Evolutionary conservation across 2,888 invertebrate genomes (phyloP).

Genomic region (Drosophila leonis): DNA sequence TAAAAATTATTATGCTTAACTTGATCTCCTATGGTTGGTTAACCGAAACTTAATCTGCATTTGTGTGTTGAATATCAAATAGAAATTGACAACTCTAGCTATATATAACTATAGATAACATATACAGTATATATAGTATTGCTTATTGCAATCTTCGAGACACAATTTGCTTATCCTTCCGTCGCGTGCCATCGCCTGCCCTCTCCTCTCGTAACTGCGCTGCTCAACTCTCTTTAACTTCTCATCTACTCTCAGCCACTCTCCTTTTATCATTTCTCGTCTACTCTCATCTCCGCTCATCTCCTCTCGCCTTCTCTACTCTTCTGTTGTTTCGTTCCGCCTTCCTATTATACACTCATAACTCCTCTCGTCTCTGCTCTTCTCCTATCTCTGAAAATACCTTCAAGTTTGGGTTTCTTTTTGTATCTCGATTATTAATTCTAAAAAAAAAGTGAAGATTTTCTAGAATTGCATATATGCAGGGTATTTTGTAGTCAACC

Average conservation of each 20-base stretch:
- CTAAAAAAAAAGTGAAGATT: too few relatives aligned
- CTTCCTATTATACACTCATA: too few relatives aligned
- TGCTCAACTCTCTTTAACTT: not conserved
- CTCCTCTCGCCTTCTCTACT: not conserved
- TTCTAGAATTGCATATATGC: not conserved
- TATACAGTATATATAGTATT: not conserved
- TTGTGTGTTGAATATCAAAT: not conserved
- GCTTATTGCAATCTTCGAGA: not conserved
- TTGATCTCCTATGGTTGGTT: too few relatives aligned
- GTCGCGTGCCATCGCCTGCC: not conserved
- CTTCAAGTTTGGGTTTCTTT: not conserved
- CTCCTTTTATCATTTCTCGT: not conserved
- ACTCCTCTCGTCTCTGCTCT: not conserved
- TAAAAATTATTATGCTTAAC: too few relatives aligned
- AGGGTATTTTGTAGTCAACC: not conserved
- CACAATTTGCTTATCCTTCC: not conserved
- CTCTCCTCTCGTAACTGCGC: not conserved
- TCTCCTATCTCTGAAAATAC: not conserved
- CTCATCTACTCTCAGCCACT: not conserved
- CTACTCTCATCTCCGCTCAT: not conserved
- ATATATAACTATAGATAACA: too few relatives aligned
- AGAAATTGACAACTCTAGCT: too few relatives aligned
- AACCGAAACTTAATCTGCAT: not conserved
- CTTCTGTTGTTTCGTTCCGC: not conserved
- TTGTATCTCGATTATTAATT: not conserved